These are phyloP conservation scores for Alsophila aescularia DNA, from an alignment of 2,888 invertebrate species.

Conservation along the genomic window DNA sequence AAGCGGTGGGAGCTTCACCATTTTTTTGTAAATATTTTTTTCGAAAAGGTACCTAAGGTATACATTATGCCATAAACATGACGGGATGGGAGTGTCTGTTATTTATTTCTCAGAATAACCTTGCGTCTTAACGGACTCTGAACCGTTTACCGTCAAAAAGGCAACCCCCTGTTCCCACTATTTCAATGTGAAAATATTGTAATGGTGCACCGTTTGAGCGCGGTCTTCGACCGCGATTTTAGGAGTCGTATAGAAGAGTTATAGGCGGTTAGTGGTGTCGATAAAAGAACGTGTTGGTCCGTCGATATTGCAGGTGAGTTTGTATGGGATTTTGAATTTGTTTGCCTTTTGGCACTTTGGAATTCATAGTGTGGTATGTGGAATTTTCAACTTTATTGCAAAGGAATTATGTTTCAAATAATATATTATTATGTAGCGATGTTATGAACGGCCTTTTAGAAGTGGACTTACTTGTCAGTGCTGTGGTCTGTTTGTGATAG, in stretches of 20 bases:
- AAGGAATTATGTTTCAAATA: neutral
- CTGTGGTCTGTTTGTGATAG: too few relatives aligned
- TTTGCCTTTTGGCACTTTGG: neutral
- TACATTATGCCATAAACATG: too few relatives aligned
- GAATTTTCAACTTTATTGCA: neutral
- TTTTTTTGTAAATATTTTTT: too few relatives aligned
- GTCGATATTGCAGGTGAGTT: constrained; percentile 28
- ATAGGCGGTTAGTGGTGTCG: constrained; percentile 48
- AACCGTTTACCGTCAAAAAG: constrained; percentile 40
- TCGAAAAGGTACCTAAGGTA: too few relatives aligned
- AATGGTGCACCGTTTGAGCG: constrained; percentile 52
- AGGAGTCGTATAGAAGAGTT: constrained; percentile 59
- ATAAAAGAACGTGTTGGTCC: constrained; percentile 42
- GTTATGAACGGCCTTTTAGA: neutral
- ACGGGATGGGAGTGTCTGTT: too few relatives aligned
- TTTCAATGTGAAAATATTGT: constrained; percentile 65
- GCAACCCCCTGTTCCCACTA: constrained; percentile 39
- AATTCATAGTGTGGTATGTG: neutral
- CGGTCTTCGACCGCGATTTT: constrained; percentile 53
- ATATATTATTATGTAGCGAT: neutral
- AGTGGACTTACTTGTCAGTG: neutral
- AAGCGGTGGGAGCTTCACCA: too few relatives aligned
- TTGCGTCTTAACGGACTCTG: constrained; percentile 5
- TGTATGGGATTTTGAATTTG: constrained; percentile 24
- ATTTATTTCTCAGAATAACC: constrained; percentile 12